Evolutionary conservation across 2,797 vertebrate genomes (phyloP).

Genomic region (Sorex maritimensis): DNA sequence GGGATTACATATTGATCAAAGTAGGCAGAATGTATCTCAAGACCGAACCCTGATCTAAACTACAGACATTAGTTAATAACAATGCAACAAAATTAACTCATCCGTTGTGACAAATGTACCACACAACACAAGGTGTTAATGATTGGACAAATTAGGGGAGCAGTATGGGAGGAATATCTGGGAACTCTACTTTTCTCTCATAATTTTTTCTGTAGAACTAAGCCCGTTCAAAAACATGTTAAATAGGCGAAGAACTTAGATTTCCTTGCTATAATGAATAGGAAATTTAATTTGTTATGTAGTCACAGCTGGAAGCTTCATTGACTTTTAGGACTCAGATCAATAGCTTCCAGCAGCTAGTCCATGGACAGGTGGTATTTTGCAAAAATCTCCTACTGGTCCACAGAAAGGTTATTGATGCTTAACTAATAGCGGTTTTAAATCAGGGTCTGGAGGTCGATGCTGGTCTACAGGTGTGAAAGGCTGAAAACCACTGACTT

Average conservation of each 20-base stretch:
- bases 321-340: background rate
- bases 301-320: background rate
- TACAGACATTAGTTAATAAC: background rate
- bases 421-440: too few species aligned
- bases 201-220: background rate
- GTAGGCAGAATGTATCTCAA: background rate
- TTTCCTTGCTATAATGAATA: background rate
- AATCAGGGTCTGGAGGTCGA: too few species aligned
- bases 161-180: background rate
- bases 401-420: too few species aligned
- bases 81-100: background rate
- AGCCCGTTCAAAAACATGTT: background rate
- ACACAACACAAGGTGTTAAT: background rate
- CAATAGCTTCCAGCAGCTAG: too few species aligned
- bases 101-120: background rate
- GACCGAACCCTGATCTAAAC: background rate
- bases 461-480: too few species aligned
- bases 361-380: too few species aligned
- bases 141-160: background rate
- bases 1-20: background rate
- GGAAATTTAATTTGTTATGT: background rate
- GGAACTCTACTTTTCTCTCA: background rate
- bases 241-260: background rate
- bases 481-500: too few species aligned
- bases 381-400: too few species aligned